Percentiles rank a stretch among this genome's conserved stretches.
Conservation (phyloP, 2,888 invertebrate genomes). For the Callosobruchus maculatus region DNA sequence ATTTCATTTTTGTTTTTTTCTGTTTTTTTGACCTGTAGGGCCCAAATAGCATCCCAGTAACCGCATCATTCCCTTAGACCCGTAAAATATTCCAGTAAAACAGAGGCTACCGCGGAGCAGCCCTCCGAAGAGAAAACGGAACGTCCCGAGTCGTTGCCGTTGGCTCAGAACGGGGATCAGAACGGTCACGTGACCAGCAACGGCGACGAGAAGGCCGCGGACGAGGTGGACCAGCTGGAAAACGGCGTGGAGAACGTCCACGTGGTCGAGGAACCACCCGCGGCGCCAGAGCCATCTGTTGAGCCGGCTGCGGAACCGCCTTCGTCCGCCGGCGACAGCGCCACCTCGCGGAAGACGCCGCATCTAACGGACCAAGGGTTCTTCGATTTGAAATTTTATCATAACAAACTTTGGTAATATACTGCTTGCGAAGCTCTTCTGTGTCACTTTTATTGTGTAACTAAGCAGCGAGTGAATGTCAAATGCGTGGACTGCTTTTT, state of each 20-base stretch:
- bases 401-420: constrained; percentile 70
- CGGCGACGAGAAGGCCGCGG: constrained; percentile 18
- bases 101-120: not conserved
- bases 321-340: not conserved
- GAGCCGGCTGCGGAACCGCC: constrained; percentile 2
- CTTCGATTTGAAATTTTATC: constrained; percentile 74
- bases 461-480: not conserved
- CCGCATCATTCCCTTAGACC: constrained; percentile 3
- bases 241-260: constrained; percentile 13
- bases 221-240: constrained; percentile 15
- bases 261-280: not conserved
- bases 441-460: not conserved
- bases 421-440: not conserved
- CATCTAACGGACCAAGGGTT: constrained; percentile 62
- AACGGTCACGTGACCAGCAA: constrained; percentile 45
- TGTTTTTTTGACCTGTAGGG: constrained; percentile 38
- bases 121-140: constrained; percentile 23
- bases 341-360: constrained; percentile 42
- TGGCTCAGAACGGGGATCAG: constrained; percentile 49
- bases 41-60: constrained; percentile 45
- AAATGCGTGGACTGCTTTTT: not conserved
- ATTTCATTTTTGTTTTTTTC: constrained; percentile 30
- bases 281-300: not conserved
- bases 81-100: constrained; percentile 40
- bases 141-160: constrained; percentile 53